These are phyloP conservation scores for Panagrolaimus sp. DNA, from an alignment of 1,140 invertebrate species.

Conservation along the genomic window DNA sequence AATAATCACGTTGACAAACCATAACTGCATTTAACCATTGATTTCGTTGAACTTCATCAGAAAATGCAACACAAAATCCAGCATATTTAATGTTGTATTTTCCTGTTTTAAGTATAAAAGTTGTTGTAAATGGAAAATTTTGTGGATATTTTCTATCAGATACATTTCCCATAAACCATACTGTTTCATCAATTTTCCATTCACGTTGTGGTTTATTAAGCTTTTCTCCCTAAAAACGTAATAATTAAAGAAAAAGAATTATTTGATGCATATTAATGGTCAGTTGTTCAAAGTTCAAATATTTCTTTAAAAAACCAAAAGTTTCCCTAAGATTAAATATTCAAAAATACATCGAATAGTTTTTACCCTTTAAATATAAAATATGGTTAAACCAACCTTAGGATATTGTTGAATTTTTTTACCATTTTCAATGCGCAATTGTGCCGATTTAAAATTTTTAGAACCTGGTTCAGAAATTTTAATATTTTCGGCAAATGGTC, in stretches of 20 bases:
- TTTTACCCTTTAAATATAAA: constrained; percentile 16
- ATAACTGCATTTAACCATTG: constrained; percentile 25
- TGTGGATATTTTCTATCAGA: constrained; percentile 33
- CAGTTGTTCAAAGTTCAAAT: too few species aligned
- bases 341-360: too few species aligned
- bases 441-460: constrained; percentile 41
- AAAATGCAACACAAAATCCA: constrained; percentile 46
- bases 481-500: constrained; percentile 48
- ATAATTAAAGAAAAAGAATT: too few species aligned
- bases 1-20: constrained; percentile 11
- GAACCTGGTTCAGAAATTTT: constrained; percentile 49
- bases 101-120: constrained; percentile 38
- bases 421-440: constrained; percentile 43
- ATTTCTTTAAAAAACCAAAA: too few species aligned
- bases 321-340: too few species aligned
- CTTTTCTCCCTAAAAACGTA: constrained; percentile 14
- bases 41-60: constrained; percentile 19
- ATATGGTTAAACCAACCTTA: constrained; percentile 20
- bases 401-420: constrained; percentile 37
- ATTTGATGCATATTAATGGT: too few species aligned
- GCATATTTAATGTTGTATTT: constrained; percentile 32
- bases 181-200: constrained; percentile 45
- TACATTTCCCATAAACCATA: constrained; percentile 46
- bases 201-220: constrained; percentile 27
- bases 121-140: constrained; percentile 24